A percentile compares a stretch with the other conserved stretches of the same genome.
These are phyloP conservation scores for Lynx canadensis DNA, from an alignment of 2,113 vertebrate genomes.

Conservation along the genomic window DNA sequence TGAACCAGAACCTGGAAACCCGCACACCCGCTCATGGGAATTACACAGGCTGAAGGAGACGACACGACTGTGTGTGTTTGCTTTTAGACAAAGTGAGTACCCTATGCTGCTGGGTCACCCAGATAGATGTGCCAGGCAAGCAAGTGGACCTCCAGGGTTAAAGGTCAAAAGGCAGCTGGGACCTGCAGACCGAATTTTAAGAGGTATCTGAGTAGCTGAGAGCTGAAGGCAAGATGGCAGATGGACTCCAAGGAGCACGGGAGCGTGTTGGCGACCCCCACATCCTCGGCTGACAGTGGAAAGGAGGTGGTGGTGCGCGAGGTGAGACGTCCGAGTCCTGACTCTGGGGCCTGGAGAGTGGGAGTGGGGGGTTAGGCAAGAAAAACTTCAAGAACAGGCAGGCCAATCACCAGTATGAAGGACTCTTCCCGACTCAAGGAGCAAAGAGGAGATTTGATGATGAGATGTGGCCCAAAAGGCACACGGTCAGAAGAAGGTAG, in stretches of 20 bases:
- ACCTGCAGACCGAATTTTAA: background rate
- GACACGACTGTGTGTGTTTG: background rate
- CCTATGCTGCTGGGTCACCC: background rate
- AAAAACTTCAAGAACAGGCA: background rate
- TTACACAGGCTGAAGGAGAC: background rate
- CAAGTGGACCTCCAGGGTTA: background rate
- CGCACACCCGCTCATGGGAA: background rate
- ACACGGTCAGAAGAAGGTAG: background rate
- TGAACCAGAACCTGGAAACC: background rate
- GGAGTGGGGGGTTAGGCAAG: rapidly evolving
- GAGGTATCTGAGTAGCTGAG: background rate
- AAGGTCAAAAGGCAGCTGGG: too few relatives aligned
- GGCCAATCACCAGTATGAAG: background rate
- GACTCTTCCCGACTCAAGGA: background rate
- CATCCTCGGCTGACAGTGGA: background rate
- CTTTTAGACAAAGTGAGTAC: background rate
- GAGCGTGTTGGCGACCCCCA: background rate
- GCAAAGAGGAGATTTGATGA: background rate
- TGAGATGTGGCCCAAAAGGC: background rate
- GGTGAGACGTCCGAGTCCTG: background rate
- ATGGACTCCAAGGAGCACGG: too few relatives aligned
- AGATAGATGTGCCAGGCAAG: background rate
- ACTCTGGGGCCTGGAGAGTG: background rate
- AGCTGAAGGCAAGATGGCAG: background rate
- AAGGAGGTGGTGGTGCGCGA: background rate